Conservation (phyloP, 2,888 invertebrate genomes). For the Acanthacorydalis orientalis region DNA sequence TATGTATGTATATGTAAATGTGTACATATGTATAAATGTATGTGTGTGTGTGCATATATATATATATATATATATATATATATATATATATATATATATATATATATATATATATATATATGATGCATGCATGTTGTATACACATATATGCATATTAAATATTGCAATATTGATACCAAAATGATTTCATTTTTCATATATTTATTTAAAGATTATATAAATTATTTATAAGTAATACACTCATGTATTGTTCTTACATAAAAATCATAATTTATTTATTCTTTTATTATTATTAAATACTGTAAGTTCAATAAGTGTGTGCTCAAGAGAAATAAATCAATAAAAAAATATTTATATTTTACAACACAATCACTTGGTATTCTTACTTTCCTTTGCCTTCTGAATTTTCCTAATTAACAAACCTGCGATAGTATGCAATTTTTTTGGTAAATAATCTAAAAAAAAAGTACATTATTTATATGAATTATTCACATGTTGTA, state of each 20-base stretch:
- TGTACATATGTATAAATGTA: too few species aligned
- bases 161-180: too few species aligned
- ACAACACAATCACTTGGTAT: too few species aligned
- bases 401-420: background rate
- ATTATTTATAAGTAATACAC: background rate
- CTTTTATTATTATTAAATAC: background rate
- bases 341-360: too few species aligned
- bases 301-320: background rate
- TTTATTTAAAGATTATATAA: background rate
- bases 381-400: background rate
- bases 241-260: background rate
- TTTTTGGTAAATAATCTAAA: conserved; percentile 1
- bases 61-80: background rate
- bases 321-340: too few species aligned
- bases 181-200: background rate
- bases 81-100: too few species aligned
- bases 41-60: background rate
- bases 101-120: too few species aligned
- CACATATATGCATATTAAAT: too few species aligned
- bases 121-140: too few species aligned
- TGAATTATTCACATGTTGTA: background rate
- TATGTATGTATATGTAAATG: background rate
- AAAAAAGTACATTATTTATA: background rate
- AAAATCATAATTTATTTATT: background rate
- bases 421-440: background rate